Evolutionary conservation across 2,113 vertebrate species (phyloP).

Genomic region (Empidonax alnorum): DNA sequence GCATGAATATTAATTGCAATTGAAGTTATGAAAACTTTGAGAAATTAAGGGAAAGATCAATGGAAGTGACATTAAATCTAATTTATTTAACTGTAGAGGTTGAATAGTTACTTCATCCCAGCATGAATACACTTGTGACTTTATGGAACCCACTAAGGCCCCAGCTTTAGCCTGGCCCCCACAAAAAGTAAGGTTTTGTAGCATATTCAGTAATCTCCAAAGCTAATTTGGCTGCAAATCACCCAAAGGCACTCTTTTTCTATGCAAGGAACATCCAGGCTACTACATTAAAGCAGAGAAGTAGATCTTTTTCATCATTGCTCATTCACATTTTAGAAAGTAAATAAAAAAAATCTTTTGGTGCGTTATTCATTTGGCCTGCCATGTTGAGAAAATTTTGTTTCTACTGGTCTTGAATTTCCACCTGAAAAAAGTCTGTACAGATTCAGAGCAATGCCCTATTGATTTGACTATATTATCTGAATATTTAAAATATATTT

Average conservation of each 20-base stretch:
- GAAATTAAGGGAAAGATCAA: not conserved
- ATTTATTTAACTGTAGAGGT: not conserved
- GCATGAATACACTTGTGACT: not conserved
- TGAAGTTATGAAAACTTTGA: not conserved
- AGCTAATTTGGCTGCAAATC: not conserved
- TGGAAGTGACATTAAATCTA: not conserved
- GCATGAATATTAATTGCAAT: not conserved
- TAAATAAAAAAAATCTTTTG: not conserved
- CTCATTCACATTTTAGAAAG: not conserved
- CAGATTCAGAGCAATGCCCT: not conserved
- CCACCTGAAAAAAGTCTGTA: not conserved
- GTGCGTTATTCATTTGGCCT: not conserved
- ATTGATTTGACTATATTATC: not conserved
- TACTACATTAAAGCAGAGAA: not conserved
- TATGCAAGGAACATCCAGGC: not conserved
- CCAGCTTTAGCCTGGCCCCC: not conserved
- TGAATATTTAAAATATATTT: not conserved
- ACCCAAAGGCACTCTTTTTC: not conserved
- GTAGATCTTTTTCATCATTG: not conserved
- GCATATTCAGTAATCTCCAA: not conserved
- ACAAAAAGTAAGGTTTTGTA: not conserved
- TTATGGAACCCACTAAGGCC: not conserved
- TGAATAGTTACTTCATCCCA: not conserved
- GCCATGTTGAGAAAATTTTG: not conserved
- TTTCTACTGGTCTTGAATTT: slow-evolving; percentile 13